These are phyloP conservation scores for Drosophila repletoides DNA, from an alignment of 1,140 invertebrate species.

Conservation along the genomic window DNA sequence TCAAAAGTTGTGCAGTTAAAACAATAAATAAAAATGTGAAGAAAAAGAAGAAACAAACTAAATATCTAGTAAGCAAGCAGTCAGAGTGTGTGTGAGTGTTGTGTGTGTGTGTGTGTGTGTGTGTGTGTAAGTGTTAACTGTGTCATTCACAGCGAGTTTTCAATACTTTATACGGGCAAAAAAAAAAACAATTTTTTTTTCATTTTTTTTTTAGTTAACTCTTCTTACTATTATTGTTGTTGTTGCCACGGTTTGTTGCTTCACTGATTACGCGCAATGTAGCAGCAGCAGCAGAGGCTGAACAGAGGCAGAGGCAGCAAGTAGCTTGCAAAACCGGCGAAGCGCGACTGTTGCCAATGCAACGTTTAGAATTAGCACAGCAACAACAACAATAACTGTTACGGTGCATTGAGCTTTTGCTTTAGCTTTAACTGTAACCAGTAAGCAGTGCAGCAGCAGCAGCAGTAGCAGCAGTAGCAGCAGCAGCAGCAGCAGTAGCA, in stretches of 20 bases:
- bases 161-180: constrained; percentile 24
- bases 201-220: constrained; percentile 33
- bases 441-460: constrained; percentile 26
- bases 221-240: constrained; percentile 53
- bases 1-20: constrained; percentile 23
- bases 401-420: constrained; percentile 59
- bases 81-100: background rate
- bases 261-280: constrained; percentile 80
- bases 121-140: constrained; percentile 63
- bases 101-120: constrained; percentile 23
- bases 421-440: constrained; percentile 47
- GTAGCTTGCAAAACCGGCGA: constrained; percentile 73
- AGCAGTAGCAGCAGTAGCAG: background rate
- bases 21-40: constrained; percentile 25
- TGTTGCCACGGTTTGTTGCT: constrained; percentile 76
- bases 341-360: constrained; percentile 79
- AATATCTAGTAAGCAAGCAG: constrained; percentile 44
- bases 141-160: constrained; percentile 75
- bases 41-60: constrained; percentile 8
- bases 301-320: too few relatives aligned
- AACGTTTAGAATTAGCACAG: constrained; percentile 78
- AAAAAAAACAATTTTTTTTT: constrained; percentile 18
- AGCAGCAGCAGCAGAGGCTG: constrained; percentile 52
- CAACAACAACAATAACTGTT: constrained; percentile 63
- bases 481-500: background rate